Evolutionary conservation across 2,888 invertebrate species (phyloP), one percentile per base, ranked within the genome.

Genomic region (Achlya flavicornis): DNA sequence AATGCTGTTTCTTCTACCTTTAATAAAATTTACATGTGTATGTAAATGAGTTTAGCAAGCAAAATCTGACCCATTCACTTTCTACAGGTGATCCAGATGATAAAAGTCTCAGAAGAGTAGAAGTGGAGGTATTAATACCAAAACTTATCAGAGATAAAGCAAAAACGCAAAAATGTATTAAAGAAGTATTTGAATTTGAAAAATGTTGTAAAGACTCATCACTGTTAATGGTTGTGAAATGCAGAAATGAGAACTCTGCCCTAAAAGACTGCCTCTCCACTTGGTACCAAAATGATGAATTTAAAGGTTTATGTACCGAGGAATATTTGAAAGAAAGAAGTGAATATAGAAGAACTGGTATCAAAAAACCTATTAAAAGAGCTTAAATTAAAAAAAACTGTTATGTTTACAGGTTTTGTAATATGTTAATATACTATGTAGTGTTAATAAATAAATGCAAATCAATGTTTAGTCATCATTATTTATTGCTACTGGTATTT

Each of bases 141-240:
- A 97, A 98, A 88, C 95, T 97, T 79, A 96, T 99, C 94, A 95
- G 98, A 73, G 97, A 97, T 33, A 96, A 95, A 76, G 97, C 98
- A 0, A 97, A 96, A 85, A 83, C 80, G 14, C 96, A 97, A 78
- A 97, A 98, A 86, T 99, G 99, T 87, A 67, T 83, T 0, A 87
- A 95, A 72, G 96, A 96, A 92, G 97, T 97, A 0, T 88, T 94
- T 81, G 95, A 96, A 61, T 96, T 96, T 79, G 94, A 95, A 46
- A 91, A 95, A 60, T 98, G 97, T 83, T 97, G 97, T 78, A 96
- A 96, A 84, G 95, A 93, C 3, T 93, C 94, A 63, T 95, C 95
- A 61, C 59, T 97, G 0, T 77, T 96, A 0, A 96, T 98, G 96
- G 95, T 97, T 2, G 86, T 96, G 6, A 96, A 94, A 73, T 98